A percentile compares a stretch with the other conserved stretches of the same genome.
These are phyloP conservation scores for Diprion similis DNA, from an alignment of 1,140 invertebrate genomes.

Conservation along the genomic window DNA sequence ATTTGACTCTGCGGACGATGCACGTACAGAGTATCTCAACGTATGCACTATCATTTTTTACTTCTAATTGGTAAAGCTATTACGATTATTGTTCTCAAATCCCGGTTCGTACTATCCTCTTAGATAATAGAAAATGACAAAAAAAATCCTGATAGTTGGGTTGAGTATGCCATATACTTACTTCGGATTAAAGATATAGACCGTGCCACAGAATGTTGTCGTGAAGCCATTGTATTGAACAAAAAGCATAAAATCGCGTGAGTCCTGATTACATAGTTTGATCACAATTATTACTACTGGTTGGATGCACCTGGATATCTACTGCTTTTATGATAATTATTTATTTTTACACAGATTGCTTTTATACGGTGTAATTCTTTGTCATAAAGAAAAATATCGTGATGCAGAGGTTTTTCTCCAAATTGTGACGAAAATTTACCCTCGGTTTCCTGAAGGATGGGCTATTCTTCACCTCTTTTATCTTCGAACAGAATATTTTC, in stretches of 20 bases:
- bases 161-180: constrained; percentile 34
- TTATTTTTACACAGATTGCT: constrained; percentile 32
- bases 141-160: constrained; percentile 34
- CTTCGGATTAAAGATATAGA: constrained; percentile 32
- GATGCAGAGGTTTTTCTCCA: constrained; percentile 39
- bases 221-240: constrained; percentile 36
- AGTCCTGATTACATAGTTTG: background rate
- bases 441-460: constrained; percentile 42
- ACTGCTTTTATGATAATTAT: background rate
- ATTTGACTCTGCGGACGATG: constrained; percentile 24
- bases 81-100: background rate
- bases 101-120: background rate
- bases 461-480: constrained; percentile 40
- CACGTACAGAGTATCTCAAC: constrained; percentile 28
- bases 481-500: constrained; percentile 35
- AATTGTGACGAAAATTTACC: constrained; percentile 35
- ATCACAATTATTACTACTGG: constrained; percentile 3
- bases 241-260: constrained; percentile 38
- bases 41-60: constrained; percentile 16
- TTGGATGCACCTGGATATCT: background rate
- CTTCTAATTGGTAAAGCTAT: background rate
- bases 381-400: constrained; percentile 26
- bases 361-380: constrained; percentile 34
- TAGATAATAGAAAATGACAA: constrained; percentile 27
- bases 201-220: constrained; percentile 36